phyloP scores from a whole-genome alignment of 2,113 vertebrate species.

The Proteles cristata region DNA sequence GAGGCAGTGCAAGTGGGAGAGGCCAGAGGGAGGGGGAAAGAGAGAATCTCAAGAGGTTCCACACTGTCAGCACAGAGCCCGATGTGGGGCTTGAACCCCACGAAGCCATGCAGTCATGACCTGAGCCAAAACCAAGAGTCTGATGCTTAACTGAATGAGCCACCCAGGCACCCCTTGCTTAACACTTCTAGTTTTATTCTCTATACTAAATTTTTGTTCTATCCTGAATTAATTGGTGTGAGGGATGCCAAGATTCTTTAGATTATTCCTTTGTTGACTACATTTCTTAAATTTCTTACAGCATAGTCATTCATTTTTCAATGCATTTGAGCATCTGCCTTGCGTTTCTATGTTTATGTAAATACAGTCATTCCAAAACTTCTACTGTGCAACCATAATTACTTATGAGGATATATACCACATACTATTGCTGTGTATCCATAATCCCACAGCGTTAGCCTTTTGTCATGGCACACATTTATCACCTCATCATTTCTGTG shows the following conservation, averaged over 20 bases:
- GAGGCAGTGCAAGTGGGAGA: too few relatives aligned
- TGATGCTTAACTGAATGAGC: too few relatives aligned
- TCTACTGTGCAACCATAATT: neutral
- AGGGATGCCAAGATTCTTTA: neutral
- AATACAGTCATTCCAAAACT: neutral
- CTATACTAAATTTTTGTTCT: conserved; percentile 24
- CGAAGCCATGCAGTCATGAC: too few relatives aligned
- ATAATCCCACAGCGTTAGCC: neutral
- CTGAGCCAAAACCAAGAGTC: too few relatives aligned
- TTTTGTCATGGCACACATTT: neutral
- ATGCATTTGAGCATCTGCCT: neutral
- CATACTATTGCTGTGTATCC: neutral
- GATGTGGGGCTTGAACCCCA: too few relatives aligned
- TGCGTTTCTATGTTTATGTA: neutral
- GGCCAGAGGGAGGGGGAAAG: too few relatives aligned
- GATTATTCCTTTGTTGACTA: neutral
- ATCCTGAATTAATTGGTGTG: neutral
- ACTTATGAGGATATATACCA: neutral
- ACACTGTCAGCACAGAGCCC: too few relatives aligned
- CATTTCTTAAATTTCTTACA: conserved; percentile 1
- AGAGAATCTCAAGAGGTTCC: too few relatives aligned
- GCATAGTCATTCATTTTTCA: neutral
- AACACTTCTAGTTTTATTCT: conserved; percentile 38
- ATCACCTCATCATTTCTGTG: neutral
- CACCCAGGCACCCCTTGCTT: neutral